Base-by-base conservation (phyloP, 2,113 vertebrate species). In the Grammomys dolichurus region DNA sequence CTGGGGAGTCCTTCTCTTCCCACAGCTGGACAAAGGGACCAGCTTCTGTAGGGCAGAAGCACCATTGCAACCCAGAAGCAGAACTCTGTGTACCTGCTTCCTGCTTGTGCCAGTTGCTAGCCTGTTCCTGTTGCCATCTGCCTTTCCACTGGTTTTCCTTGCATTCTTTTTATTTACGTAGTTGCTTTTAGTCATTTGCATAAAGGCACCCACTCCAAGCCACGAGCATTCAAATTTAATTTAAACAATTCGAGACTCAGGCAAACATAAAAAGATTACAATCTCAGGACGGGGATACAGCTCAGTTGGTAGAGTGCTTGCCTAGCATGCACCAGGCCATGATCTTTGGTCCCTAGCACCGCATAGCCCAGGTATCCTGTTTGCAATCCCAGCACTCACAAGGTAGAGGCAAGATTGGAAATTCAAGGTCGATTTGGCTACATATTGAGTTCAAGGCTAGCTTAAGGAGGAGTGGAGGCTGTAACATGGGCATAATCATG, bases 61-160 rank as follows among this genome's bases (percentile, higher is more conserved):
- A 20, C 72, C 31, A n/a, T 20, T n/a, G 70, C 17, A 20, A 40
- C 24, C 46, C 24, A 82, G 72, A 3, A 13, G 54, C 17, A 5
- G 36, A 75, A 24, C 43, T 40, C 17, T 3, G 0, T 26, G 40
- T 16, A 9, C 22, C 11, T 14, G 26, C 10, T n/a, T 76, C 24
- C 81, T 40, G 26, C 36, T 48, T n/a, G 19, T 17, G 72, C 31
- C 13, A 4, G 36, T 31, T 0, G 48, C 58, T 58, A 1, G 0
- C 3, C 20, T n/a, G 3, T 82, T 85, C 63, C 95, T 51, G 3
- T 31, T 54, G 26, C 54, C 11, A 60, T 48, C 19, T 40, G 58
- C 33, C 14, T 3, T 56, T 14, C 46, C 22, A 11, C 19, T 11
- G 73, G 22, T 65, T 51, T 28, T 22, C 24, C 33, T 33, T 48